phyloP scores from a whole-genome alignment of 1,140 invertebrate species.

The Sycophila sp. region DNA sequence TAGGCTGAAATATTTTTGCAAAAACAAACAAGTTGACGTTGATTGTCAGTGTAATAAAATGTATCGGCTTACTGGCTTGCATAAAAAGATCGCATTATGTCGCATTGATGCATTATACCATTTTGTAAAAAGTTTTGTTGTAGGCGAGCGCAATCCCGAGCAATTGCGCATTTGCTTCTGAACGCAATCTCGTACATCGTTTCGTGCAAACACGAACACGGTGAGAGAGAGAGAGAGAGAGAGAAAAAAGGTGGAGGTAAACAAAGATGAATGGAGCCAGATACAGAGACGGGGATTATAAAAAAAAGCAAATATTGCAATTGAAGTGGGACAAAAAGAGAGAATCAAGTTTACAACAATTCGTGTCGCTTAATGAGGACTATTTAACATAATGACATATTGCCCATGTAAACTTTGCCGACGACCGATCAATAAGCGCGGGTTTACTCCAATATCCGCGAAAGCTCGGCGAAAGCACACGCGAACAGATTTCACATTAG shows the following conservation, averaged over 20 bases:
- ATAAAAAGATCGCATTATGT: too few species aligned
- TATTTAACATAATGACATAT: constrained; percentile 7
- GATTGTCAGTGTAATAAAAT: too few species aligned
- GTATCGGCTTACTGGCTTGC: too few species aligned
- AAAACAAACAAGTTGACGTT: too few species aligned
- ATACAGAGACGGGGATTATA: background rate
- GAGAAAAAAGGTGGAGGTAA: background rate
- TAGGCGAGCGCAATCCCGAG: background rate
- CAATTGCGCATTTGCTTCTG: background rate
- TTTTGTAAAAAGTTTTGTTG: background rate
- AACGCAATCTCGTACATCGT: background rate
- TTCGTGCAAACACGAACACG: background rate
- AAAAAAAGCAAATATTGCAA: background rate
- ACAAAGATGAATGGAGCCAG: background rate
- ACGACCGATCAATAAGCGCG: background rate
- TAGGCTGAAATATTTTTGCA: too few species aligned
- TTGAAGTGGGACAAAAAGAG: background rate
- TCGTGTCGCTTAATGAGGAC: background rate
- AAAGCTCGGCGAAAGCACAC: too few species aligned
- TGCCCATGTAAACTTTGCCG: constrained; percentile 1
- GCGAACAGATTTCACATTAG: too few species aligned
- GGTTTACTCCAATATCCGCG: too few species aligned
- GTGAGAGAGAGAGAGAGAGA: background rate
- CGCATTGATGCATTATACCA: background rate
- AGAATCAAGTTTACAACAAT: background rate